Evolutionary conservation across 2,113 vertebrate genomes (phyloP), one percentile per base, ranked within the genome.

Genomic region (Oostethus manadensis): DNA sequence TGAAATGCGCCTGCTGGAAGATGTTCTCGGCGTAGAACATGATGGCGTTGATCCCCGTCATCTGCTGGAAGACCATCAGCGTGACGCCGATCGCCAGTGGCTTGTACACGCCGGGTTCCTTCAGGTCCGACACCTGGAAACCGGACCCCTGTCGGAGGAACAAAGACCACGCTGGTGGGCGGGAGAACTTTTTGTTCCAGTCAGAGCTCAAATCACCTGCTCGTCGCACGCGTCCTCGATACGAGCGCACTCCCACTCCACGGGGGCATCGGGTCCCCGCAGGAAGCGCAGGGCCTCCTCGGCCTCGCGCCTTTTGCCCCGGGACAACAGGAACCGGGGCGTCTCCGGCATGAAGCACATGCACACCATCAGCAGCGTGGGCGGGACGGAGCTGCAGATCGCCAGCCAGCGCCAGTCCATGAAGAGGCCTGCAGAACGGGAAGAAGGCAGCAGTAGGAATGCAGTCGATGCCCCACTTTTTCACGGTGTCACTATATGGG

Each of bases 11-110:
- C 49, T 92, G 86, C 64, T 95, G 85, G 48, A 98, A 98, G 58
- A 98, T 95, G 48, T 77, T 92, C 80, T 96, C 86, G 0, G 94
- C 92, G 5, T 98, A 98, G 82, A 98, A 98, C 95, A 97, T 96
- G 74, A 98, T 85, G 15, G 94, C 95, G 0, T 98, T 98, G 85
- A 98, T 91, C 11, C 96, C 96, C 0, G 94, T 93, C 42, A 92
- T 84, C 86, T 98, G 96, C 87, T 98, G 96, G 61, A 98, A 92
- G 17, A 91, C 49, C 96, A 98, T 98, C 58, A 98, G 84, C 33
- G 88, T 73, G n/a, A 93, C 2, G 8, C 93, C 93, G 1, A 94
- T 90, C 60, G 82, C 0, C 45, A 98, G 88, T 1, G 95, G 96
- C 79, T 94, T 98, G 84, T 93, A 96, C 73, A 96, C 48, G 0